These are phyloP conservation scores for Trichomalopsis sarcophagae DNA, from an alignment of 1,140 invertebrate genomes.

Conservation along the genomic window DNA sequence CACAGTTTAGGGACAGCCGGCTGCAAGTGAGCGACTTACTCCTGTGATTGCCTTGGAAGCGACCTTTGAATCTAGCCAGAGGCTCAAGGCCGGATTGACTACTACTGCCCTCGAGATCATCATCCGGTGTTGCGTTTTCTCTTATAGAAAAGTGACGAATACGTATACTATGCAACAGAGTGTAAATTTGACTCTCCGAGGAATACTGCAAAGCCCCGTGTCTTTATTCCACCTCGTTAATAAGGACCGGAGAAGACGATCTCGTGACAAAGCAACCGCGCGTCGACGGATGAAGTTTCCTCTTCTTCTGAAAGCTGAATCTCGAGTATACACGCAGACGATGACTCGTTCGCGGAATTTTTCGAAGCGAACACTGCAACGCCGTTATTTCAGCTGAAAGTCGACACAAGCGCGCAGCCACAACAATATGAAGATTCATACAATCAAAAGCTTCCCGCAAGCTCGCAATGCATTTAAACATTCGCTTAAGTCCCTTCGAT, in stretches of 20 bases:
- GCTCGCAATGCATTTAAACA: constrained; percentile 48
- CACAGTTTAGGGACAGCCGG: background rate
- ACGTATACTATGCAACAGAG: too few relatives aligned
- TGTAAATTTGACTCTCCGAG: too few relatives aligned
- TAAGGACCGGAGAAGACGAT: background rate
- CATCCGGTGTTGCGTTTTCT: too few relatives aligned
- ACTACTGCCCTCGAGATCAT: background rate
- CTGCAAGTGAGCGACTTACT: background rate
- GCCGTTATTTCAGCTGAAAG: background rate
- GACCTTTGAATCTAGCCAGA: background rate
- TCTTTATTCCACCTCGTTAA: background rate
- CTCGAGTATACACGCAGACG: background rate
- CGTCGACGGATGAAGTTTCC: background rate
- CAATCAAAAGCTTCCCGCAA: background rate
- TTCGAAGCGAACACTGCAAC: too few relatives aligned
- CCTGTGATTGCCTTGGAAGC: background rate
- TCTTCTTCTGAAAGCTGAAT: background rate
- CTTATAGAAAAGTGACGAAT: too few relatives aligned
- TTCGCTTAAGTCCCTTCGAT: constrained; percentile 9
- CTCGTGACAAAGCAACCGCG: too few relatives aligned
- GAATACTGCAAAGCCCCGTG: too few relatives aligned
- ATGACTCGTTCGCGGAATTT: background rate
- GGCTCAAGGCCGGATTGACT: background rate
- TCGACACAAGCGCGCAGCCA: background rate
- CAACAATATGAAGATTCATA: background rate